Evolutionary conservation across 53 echinoderm and acorn worm species (phyloP).

Genomic region (Echinometra lucunter): DNA sequence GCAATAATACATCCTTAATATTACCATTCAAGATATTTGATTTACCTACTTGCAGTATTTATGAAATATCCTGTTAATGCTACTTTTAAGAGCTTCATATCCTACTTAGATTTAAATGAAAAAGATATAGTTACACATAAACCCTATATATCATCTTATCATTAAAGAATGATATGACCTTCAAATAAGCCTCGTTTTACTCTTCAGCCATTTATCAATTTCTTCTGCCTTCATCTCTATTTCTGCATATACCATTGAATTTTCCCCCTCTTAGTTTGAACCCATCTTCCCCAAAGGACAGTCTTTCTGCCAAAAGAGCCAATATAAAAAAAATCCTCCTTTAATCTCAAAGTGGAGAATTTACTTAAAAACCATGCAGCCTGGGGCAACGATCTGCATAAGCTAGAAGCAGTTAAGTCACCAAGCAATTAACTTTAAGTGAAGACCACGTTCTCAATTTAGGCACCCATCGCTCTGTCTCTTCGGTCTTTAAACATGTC

Average conservation of each 20-base stretch:
- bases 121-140: not conserved
- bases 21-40: too few relatives aligned
- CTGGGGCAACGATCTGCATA: conserved; percentile 13
- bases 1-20: too few relatives aligned
- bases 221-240: not conserved
- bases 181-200: not conserved
- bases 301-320: not conserved
- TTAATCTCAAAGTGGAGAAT: conserved; percentile 33
- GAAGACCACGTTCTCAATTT: conserved; percentile 58
- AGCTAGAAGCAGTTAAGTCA: conserved; percentile 49
- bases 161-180: not conserved
- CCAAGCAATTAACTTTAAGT: conserved; percentile 58
- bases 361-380: conserved; percentile 30
- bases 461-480: conserved; percentile 16
- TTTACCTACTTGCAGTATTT: too few relatives aligned
- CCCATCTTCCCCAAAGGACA: not conserved
- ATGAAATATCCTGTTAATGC: too few relatives aligned
- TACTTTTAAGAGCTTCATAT: not conserved
- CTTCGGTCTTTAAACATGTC: not conserved
- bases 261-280: not conserved
- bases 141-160: not conserved
- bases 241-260: too few relatives aligned
- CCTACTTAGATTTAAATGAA: not conserved
- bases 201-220: not conserved
- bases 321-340: not conserved